Conservation (phyloP, 2,888 invertebrate species). For the Noctua comes region DNA sequence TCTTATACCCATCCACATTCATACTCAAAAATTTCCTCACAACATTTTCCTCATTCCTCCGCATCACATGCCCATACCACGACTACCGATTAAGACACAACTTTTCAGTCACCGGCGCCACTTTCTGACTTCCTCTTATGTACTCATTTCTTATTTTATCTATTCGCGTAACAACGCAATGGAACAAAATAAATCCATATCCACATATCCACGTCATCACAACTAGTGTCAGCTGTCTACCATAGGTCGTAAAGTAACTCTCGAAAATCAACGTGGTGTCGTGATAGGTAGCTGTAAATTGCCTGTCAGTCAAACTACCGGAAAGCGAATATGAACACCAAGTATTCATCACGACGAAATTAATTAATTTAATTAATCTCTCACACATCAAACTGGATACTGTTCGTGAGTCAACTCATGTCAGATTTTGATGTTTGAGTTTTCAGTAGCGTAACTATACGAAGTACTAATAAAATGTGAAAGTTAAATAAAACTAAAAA, state of each 20-base stretch:
- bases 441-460: neutral
- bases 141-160: too few relatives aligned
- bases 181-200: neutral
- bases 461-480: neutral
- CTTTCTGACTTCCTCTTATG: too few relatives aligned
- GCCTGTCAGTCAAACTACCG: conserved; percentile 46
- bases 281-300: conserved; percentile 27
- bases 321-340: conserved; percentile 29
- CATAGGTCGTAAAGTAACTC: neutral
- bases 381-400: conserved; percentile 15
- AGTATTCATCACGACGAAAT: conserved; percentile 45
- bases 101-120: too few relatives aligned
- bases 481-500: neutral
- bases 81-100: too few relatives aligned
- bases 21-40: too few relatives aligned
- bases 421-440: conserved; percentile 6
- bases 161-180: too few relatives aligned
- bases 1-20: too few relatives aligned
- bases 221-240: neutral
- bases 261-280: neutral
- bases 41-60: too few relatives aligned
- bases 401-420: conserved; percentile 9
- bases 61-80: too few relatives aligned
- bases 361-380: conserved; percentile 55
- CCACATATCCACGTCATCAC: neutral